Base-by-base conservation (phyloP, 1,140 invertebrate genomes). In the Platyscapa corneri region DNA sequence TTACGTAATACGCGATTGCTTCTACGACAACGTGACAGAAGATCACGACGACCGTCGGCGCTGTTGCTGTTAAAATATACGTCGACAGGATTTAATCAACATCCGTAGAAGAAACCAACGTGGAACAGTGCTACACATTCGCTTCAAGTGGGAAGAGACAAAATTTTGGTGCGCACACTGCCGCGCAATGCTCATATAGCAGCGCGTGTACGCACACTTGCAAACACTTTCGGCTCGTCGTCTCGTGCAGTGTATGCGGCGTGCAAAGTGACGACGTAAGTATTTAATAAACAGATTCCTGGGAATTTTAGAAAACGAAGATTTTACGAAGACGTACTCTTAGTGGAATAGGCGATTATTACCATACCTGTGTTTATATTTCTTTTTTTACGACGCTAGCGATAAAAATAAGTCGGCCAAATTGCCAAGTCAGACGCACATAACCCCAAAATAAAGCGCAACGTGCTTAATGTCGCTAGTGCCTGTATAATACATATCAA, bases 401-500 rank as follows among this genome's bases (percentile, higher is more conserved):
- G 23, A 74, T 20, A 7, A 37, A 37, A 70, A 37, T 37, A 53
- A 77, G 75, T 60, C 76, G 49, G 53, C 0, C 49, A 16, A 60
- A 78, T 78, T 60, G 82, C 23, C 82, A 32, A 78, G 74, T 65
- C 74, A 67, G 53, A 53, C 83, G 34, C 37, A 80, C 83, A 79
- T 85, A 85, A 85, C 83, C 83, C 67, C 49, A 64, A 83, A 72
- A 64, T 53, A 42, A 56, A 23, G 32, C 75, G 39, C 83, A 84
- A 84, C 83, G 83, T 84, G 83, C 83, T 84, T 75, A 23, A 18
- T 27, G 53, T 30, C 34, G 56, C 39, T n/a, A 12, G 37, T 12
- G 30, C 75, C 70, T 37, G 32, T 23, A 16, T 16, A 67, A 34
- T 67, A 67, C 32, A 34, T 67, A 67, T 67, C 30, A 34, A 30